These are phyloP conservation scores for Ommatoiulus sabulosus DNA, from an alignment of 2,888 invertebrate genomes.

Conservation along the genomic window DNA sequence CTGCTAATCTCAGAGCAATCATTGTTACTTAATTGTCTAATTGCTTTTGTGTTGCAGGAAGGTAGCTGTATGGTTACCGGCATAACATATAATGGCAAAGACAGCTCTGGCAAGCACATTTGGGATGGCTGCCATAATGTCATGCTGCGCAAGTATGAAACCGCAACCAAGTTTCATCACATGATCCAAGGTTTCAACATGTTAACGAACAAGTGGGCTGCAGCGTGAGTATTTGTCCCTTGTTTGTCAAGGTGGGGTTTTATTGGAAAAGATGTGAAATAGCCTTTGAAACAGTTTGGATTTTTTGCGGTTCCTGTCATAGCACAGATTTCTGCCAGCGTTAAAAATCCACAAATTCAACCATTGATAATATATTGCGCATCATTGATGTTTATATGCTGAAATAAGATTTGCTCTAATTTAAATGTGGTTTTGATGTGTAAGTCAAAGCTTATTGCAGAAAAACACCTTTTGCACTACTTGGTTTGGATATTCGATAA, in stretches of 20 bases:
- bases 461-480: too few relatives aligned
- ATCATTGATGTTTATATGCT: too few relatives aligned
- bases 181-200: constrained; percentile 94
- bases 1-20: neutral
- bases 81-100: constrained; percentile 83
- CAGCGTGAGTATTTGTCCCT: constrained; percentile 72
- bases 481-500: too few relatives aligned
- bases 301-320: too few relatives aligned
- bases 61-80: constrained; percentile 76
- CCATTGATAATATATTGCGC: too few relatives aligned
- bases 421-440: too few relatives aligned
- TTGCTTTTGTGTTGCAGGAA: constrained; percentile 65
- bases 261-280: too few relatives aligned
- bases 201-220: constrained; percentile 95
- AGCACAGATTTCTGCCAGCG: too few relatives aligned
- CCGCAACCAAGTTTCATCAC: constrained; percentile 84
- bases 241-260: neutral
- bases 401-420: too few relatives aligned
- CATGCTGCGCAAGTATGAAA: constrained; percentile 83
- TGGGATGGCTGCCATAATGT: constrained; percentile 96
- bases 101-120: constrained; percentile 72
- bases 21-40: constrained; percentile 9
- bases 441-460: too few relatives aligned
- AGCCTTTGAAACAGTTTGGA: too few relatives aligned
- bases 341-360: too few relatives aligned